These are phyloP conservation scores for Phyllostomus discolor DNA, from an alignment of 2,113 vertebrate genomes.

Conservation along the genomic window DNA sequence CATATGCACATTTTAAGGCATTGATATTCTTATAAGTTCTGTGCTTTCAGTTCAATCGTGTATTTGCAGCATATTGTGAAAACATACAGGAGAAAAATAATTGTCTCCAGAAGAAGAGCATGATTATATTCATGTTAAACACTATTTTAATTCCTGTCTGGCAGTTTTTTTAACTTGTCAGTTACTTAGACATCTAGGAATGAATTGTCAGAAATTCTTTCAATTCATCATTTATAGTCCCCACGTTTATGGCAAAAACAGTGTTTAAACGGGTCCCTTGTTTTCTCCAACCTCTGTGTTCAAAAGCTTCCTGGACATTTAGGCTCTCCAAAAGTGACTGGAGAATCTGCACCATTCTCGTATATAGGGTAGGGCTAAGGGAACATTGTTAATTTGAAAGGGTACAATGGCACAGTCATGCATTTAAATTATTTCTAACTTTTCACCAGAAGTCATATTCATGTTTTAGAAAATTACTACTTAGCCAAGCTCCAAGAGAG, in stretches of 20 bases:
- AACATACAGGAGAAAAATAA: conserved; percentile 7
- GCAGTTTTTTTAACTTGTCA: conserved; percentile 66
- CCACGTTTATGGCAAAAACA: background rate
- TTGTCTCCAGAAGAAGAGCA: conserved; percentile 50
- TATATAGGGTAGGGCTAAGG: background rate
- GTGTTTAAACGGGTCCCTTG: conserved; percentile 44
- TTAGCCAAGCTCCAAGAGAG: conserved; percentile 32
- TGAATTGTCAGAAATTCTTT: conserved; percentile 62
- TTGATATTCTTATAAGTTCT: background rate
- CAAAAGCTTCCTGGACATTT: conserved; percentile 38
- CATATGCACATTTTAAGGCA: background rate
- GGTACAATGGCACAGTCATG: conserved; percentile 63
- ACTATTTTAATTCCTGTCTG: conserved; percentile 22
- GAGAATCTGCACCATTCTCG: background rate
- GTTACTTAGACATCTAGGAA: conserved; percentile 64
- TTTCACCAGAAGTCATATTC: conserved; percentile 61
- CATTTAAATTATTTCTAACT: conserved; percentile 73
- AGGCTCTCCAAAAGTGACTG: background rate
- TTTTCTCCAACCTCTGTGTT: conserved; percentile 38
- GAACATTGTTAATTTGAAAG: conserved; percentile 48
- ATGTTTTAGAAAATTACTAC: conserved; percentile 68
- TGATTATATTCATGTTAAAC: conserved; percentile 57
- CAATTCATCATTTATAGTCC: background rate
- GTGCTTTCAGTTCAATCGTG: background rate
- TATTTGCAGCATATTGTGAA: background rate